Evolutionary conservation across 2,113 vertebrate genomes (phyloP).

Genomic region (Climacteris rufus): DNA sequence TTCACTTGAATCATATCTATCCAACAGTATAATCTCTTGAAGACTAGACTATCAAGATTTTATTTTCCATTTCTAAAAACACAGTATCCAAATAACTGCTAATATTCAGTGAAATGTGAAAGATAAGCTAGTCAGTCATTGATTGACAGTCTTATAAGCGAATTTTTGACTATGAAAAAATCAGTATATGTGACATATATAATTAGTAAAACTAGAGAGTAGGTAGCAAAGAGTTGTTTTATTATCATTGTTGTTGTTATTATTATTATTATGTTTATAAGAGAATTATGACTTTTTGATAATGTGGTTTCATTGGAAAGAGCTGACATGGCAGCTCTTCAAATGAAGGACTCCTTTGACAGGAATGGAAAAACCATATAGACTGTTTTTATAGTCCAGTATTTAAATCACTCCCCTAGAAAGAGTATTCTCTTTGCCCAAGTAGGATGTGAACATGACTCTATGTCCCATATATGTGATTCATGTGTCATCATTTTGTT

Average conservation of each 20-base stretch:
- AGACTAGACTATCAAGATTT: not conserved
- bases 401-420: not conserved
- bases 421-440: not conserved
- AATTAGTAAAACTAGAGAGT: not conserved
- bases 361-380: not conserved
- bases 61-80: not conserved
- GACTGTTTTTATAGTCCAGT: not conserved
- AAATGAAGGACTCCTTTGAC: not conserved
- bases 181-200: rapidly evolving
- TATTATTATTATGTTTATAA: not conserved
- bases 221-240: not conserved
- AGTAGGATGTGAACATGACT: rapidly evolving
- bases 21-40: not conserved
- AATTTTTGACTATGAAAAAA: not conserved
- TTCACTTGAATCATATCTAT: not conserved
- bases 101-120: not conserved
- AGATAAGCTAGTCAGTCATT: not conserved
- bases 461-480: not conserved
- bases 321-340: rapidly evolving
- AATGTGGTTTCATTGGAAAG: rapidly evolving
- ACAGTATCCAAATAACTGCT: not conserved
- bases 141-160: not conserved
- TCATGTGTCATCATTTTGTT: not conserved
- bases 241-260: too few species aligned
- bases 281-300: not conserved